Base-by-base conservation (phyloP, 2,888 invertebrate species). In the Daptonema setosum region DNA sequence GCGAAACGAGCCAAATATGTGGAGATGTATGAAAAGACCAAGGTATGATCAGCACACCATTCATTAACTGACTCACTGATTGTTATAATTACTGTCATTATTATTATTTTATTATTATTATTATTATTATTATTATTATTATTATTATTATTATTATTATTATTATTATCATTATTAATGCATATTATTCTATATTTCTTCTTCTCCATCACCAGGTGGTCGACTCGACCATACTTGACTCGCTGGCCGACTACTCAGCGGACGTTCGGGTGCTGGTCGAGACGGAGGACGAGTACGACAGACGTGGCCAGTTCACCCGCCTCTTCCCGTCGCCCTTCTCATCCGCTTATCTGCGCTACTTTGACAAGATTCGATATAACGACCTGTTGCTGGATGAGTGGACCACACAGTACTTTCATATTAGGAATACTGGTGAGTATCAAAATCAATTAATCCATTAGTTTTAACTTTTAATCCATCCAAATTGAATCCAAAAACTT, bases 301-400 rank as follows among this genome's bases (percentile, higher is more conserved):
- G 75, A 25, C 66, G 68, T 50, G 76, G 76, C 1, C 66, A 68
- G 53, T 76, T 76, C 61, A 67, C 71, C 60, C 64, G 75, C 0
- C 67, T 75, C 24, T 77, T 73, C 61, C 76, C 76, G 1, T 67
- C 70, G 0, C 66, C 65, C 0, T 55, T 58, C 20, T 67, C 72
- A 8, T 66, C 68, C 58, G 66, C 66, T 55, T 75, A 73, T 60
- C 64, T 73, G 50, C 66, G 67, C 54, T 74, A 64, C 64, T 74
- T 75, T 61, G 69, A 72, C 54, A 63, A 64, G 30, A 68, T 69
- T 1, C 63, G 71, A 17, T 73, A 73, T 62, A 70, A 70, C 62
- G 73, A 72, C 59, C 64, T 74, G 14, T 62, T 73, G 52, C 62
- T 73, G 41, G 65, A 71, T 56, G 67, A 67, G 59, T 73, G 71